These are phyloP conservation scores for Triops cancriformis DNA, from an alignment of 1,140 invertebrate species.

Conservation along the genomic window DNA sequence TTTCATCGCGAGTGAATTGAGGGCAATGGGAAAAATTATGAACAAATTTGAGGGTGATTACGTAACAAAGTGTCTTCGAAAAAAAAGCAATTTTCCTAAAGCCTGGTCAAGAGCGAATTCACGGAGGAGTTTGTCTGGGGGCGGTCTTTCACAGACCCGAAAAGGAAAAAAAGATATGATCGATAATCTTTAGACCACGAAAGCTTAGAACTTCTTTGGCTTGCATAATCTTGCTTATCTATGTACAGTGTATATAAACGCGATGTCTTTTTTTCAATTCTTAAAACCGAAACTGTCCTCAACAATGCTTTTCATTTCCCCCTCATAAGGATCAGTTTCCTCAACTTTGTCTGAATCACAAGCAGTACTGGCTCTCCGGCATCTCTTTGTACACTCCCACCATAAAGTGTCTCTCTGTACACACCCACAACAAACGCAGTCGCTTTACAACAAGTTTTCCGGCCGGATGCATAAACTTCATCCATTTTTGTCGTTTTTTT, in stretches of 20 bases:
- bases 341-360: background rate
- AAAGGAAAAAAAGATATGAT: background rate
- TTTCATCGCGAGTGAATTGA: too few relatives aligned
- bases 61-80: background rate
- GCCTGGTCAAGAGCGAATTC: background rate
- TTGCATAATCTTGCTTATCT: constrained; percentile 11
- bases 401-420: background rate
- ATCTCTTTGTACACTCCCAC: constrained; percentile 13
- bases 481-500: background rate
- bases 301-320: background rate
- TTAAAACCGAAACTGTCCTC: background rate
- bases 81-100: background rate
- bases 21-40: too few relatives aligned
- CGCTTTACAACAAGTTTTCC: background rate
- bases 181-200: background rate
- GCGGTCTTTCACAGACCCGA: background rate
- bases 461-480: background rate
- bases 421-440: background rate
- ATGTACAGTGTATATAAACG: background rate
- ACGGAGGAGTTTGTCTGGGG: background rate
- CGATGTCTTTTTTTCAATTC: background rate
- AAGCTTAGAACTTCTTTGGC: constrained; percentile 13
- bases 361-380: constrained; percentile 4
- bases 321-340: background rate
- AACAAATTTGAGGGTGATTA: too few relatives aligned